Evolutionary conservation across 2,888 invertebrate genomes (phyloP).

Genomic region (Eupithecia subfuscata): DNA sequence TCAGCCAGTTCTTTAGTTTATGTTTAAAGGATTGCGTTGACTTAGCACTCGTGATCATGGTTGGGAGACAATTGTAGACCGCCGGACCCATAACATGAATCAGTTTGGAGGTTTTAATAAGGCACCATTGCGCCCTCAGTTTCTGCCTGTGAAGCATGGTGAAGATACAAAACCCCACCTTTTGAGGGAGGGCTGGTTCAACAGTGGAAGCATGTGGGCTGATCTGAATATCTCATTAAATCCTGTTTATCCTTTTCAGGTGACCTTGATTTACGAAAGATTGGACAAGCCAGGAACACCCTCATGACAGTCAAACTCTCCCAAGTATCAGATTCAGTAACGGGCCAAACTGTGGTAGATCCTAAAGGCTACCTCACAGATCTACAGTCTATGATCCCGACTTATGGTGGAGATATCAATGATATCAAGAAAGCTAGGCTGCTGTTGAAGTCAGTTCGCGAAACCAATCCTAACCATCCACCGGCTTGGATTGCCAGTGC

Average conservation of each 20-base stretch:
- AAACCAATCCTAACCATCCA: constrained; percentile 99
- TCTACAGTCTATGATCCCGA: constrained; percentile 99
- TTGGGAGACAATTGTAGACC: too few species aligned
- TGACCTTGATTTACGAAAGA: constrained; percentile 98
- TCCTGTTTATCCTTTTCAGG: constrained; percentile 60
- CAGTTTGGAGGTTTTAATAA: too few species aligned
- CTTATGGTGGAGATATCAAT: constrained; percentile 98
- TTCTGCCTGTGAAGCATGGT: too few species aligned
- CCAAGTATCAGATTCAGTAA: constrained; percentile 98
- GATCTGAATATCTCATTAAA: not conserved
- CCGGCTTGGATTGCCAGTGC: constrained; percentile 99
- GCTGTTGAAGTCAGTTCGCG: constrained; percentile 96
- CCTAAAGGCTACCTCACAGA: constrained; percentile 99
- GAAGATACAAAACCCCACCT: too few species aligned
- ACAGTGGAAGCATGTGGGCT: too few species aligned
- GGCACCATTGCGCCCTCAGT: too few species aligned
- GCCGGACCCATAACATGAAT: too few species aligned
- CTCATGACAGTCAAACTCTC: constrained; percentile 99
- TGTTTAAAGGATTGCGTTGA: too few species aligned
- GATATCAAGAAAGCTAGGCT: constrained; percentile 98
- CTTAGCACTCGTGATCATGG: too few species aligned
- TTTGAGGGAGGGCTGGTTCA: too few species aligned
- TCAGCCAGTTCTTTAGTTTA: too few species aligned
- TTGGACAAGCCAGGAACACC: constrained; percentile 99
- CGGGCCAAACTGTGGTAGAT: constrained; percentile 99